Evolutionary conservation across 1,140 invertebrate species (phyloP), one percentile per base, ranked within the genome.

Genomic region (Battus philenor): DNA sequence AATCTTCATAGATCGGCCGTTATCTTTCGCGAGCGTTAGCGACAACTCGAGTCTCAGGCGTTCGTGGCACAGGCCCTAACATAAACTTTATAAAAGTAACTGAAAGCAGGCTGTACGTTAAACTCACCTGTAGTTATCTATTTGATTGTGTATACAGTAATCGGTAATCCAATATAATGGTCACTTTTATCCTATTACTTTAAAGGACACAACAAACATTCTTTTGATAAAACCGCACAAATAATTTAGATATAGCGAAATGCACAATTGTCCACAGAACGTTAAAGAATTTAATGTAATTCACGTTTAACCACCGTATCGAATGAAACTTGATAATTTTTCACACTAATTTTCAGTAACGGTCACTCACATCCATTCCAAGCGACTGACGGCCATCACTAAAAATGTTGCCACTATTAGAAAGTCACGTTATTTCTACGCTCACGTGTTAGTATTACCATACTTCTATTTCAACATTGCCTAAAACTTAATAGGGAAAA

Each of bases 161-260:
- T 70, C 70, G 58, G 76, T 81, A 84, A 84, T 84, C 80, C 80
- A 84, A 81, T 82, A 77, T 60, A 65, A 66, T 60, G 55, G 76
- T 59, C 70, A 69, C 64, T 69, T 57, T 73, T 80, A 82, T 80
- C 74, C 69, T 82, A 81, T 84, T 84, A 83, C 57, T 63, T 59
- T 44, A 61, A 41, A 61, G 64, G 59, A 71, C 76, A 84, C 77
- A 77, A 77, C 63, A 71, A 80, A 75, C 71, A 82, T 81, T 81
- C 71, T 61, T 56, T 62, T 47, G n/a, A 49, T 24, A 17, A 38
- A 59, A 72, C 52, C 55, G 67, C 74, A 77, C 69, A 58, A 34
- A 50, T 10, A 64, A 68, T 70, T 63, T 68, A 64, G 70, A 68
- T 58, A 76, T 58, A 62, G 67, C 50, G 51, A 38, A 57, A 72